Conservation (phyloP, 2,113 vertebrate species). For the Dipodomys merriami region DNA sequence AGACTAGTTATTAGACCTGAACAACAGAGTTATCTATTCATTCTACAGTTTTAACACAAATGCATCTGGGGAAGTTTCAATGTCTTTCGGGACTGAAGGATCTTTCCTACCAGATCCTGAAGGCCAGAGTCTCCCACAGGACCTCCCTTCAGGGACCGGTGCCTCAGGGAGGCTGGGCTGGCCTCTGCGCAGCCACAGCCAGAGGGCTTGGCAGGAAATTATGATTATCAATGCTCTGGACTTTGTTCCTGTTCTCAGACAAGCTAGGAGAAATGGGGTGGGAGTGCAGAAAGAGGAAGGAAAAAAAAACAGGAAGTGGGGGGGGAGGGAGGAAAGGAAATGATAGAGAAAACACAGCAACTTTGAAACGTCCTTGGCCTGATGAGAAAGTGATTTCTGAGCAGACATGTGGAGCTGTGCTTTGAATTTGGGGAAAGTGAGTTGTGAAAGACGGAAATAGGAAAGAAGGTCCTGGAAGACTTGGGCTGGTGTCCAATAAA, state of each 20-base stretch:
- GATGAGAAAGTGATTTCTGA: slow-evolving; percentile 64
- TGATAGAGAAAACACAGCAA: slow-evolving; percentile 73
- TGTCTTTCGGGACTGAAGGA: neutral
- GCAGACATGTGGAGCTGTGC: neutral
- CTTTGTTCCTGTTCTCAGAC: slow-evolving; percentile 72
- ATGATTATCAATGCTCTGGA: slow-evolving; percentile 38
- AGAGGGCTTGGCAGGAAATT: slow-evolving; percentile 64
- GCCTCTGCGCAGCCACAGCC: neutral
- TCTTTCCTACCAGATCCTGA: neutral
- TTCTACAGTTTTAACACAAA: neutral
- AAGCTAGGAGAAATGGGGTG: slow-evolving; percentile 44
- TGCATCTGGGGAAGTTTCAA: neutral
- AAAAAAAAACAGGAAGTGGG: slow-evolving; percentile 77
- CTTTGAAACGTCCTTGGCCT: slow-evolving; percentile 56
- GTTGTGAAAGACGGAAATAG: fast-evolving
- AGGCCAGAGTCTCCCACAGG: neutral
- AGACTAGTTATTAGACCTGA: neutral
- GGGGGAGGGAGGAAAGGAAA: slow-evolving; percentile 66
- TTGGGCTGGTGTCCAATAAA: neutral
- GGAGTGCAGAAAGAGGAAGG: slow-evolving; percentile 77
- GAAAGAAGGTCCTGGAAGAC: neutral
- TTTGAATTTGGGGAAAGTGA: neutral
- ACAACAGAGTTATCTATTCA: neutral
- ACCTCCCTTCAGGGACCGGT: neutral
- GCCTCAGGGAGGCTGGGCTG: neutral